Evolutionary conservation across 2,797 vertebrate species (phyloP).

Genomic region (Sitta carolinensis): DNA sequence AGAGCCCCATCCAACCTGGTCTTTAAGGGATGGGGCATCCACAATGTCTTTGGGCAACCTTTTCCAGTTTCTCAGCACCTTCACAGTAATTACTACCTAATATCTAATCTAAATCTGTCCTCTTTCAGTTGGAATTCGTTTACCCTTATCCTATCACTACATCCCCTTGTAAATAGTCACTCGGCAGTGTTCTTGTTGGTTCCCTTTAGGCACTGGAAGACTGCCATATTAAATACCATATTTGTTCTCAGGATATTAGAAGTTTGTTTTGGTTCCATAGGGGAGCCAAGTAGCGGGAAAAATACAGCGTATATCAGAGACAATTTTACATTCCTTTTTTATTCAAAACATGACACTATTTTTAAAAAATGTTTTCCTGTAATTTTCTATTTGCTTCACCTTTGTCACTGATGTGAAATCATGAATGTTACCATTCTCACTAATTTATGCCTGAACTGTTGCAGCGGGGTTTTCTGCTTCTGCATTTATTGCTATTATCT

Average conservation of each 20-base stretch:
- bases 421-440: background rate
- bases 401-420: background rate
- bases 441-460: background rate
- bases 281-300: background rate
- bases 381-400: background rate
- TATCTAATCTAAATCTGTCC: background rate
- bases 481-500: background rate
- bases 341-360: background rate
- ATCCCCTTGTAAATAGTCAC: background rate
- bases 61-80: background rate
- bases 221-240: background rate
- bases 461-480: background rate
- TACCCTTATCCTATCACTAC: background rate
- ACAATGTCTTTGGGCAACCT: background rate
- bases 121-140: background rate
- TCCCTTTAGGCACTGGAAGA: background rate
- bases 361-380: background rate
- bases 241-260: background rate
- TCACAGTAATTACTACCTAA: background rate
- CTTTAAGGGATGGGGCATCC: background rate
- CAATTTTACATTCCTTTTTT: background rate
- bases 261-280: background rate
- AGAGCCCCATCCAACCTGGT: background rate
- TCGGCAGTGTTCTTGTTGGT: background rate
- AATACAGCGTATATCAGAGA: background rate